Conservation (phyloP, 2,797 vertebrate species). For the Trematomus bernacchii region DNA sequence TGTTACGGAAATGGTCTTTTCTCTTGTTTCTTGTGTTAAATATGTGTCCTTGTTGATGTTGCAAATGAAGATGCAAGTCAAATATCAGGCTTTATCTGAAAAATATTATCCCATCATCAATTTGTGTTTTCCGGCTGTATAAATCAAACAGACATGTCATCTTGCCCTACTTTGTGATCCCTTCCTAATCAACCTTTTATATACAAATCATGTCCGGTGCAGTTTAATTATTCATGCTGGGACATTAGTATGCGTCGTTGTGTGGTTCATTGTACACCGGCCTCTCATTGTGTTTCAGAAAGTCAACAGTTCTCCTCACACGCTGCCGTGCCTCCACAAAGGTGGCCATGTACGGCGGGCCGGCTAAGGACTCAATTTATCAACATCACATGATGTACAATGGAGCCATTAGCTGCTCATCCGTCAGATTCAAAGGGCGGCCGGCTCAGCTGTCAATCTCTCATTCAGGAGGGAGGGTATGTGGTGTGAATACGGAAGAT, state of each 20-base stretch:
- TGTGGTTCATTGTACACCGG: conserved; percentile 31
- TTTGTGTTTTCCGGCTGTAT: not conserved
- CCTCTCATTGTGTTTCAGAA: conserved; percentile 49
- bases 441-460: conserved; percentile 62
- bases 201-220: not conserved
- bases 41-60: too few species aligned
- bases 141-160: not conserved
- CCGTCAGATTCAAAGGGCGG: conserved; percentile 59
- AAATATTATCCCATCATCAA: too few species aligned
- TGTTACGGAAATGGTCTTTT: too few species aligned
- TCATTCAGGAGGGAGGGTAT: conserved; percentile 70
- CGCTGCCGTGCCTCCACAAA: conserved; percentile 43
- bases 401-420: conserved; percentile 67
- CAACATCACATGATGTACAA: conserved; percentile 79
- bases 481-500: conserved; percentile 72
- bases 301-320: conserved; percentile 59
- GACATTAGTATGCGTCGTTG: conserved; percentile 68
- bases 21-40: too few species aligned
- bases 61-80: too few species aligned
- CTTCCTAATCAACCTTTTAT: not conserved
- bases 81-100: too few species aligned
- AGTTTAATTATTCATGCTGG: conserved; percentile 52
- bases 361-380: conserved; percentile 67
- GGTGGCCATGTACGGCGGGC: conserved; percentile 44
- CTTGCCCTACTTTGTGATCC: not conserved